These are phyloP conservation scores for Scaptomyza pallida DNA, from an alignment of 1,140 invertebrate genomes.

Conservation along the genomic window DNA sequence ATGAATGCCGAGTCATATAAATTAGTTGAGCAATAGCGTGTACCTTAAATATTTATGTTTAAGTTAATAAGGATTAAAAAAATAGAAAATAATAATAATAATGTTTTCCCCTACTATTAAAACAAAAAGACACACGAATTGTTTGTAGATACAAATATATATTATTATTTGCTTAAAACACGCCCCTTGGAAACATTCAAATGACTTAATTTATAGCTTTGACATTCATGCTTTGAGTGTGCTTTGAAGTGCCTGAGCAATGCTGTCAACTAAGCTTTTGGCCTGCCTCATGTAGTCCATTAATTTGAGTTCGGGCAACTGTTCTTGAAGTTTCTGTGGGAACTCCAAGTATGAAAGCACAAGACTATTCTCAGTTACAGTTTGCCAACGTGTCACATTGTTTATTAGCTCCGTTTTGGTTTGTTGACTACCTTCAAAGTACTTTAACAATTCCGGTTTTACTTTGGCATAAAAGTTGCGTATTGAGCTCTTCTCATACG, in stretches of 20 bases:
- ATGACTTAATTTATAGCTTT: background rate
- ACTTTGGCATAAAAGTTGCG: constrained; percentile 46
- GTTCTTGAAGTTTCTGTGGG: constrained; percentile 34
- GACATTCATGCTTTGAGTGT: background rate
- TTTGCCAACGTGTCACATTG: constrained; percentile 45
- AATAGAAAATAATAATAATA: too few relatives aligned
- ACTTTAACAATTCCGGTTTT: constrained; percentile 26
- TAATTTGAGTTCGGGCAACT: constrained; percentile 53
- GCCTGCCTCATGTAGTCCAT: constrained; percentile 57
- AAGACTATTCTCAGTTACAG: constrained; percentile 31
- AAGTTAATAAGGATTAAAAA: too few relatives aligned
- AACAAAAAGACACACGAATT: too few relatives aligned
- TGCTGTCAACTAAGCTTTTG: constrained; percentile 36
- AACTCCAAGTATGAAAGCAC: constrained; percentile 46
- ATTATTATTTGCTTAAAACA: background rate
- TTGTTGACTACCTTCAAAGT: constrained; percentile 33
- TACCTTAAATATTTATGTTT: too few relatives aligned
- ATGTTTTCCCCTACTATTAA: too few relatives aligned
- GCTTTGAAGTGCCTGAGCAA: constrained; percentile 11
- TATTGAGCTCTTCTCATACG: constrained; percentile 54
- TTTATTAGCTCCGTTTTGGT: constrained; percentile 28
- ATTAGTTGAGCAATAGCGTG: constrained; percentile 49
- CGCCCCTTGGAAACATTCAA: background rate
- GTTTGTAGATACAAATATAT: too few relatives aligned
- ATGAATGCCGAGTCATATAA: constrained; percentile 32